A percentile compares a stretch with the other conserved stretches of the same genome.
These are phyloP conservation scores for Ariopsis seemanni DNA, from an alignment of 2,113 vertebrate species.

Conservation along the genomic window DNA sequence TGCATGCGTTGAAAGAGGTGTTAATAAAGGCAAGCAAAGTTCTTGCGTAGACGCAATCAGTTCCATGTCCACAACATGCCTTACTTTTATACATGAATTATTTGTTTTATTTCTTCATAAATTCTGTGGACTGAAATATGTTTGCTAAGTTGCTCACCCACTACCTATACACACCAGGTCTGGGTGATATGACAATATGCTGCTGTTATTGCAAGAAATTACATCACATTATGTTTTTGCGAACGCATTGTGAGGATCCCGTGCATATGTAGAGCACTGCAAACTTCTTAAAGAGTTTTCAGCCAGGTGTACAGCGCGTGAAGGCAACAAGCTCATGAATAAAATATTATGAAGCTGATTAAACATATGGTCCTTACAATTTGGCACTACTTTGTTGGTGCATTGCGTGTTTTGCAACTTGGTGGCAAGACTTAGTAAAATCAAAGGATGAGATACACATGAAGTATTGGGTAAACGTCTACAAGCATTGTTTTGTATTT, in stretches of 20 bases:
- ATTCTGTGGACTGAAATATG: slow-evolving; percentile 53
- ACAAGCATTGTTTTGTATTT: neutral
- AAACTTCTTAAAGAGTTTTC: slow-evolving; percentile 32
- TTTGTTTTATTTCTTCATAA: slow-evolving; percentile 27
- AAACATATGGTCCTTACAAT: slow-evolving; percentile 17
- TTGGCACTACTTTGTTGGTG: slow-evolving; percentile 14
- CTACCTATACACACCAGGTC: neutral
- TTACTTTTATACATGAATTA: neutral
- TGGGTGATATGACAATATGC: slow-evolving; percentile 36
- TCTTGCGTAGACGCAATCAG: neutral
- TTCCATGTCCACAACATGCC: slow-evolving; percentile 6
- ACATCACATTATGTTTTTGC: slow-evolving; percentile 35
- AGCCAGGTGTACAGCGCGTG: slow-evolving; percentile 47
- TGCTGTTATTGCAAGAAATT: slow-evolving; percentile 36
- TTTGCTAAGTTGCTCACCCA: slow-evolving; percentile 26
- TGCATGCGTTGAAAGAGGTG: neutral
- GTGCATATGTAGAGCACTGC: slow-evolving; percentile 20
- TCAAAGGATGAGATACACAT: neutral
- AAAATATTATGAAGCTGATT: slow-evolving; percentile 24
- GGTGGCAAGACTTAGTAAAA: slow-evolving; percentile 2
- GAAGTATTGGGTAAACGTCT: neutral
- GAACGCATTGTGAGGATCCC: slow-evolving; percentile 18
- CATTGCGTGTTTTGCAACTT: slow-evolving; percentile 6
- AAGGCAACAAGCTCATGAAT: slow-evolving; percentile 51
- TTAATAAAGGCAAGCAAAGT: slow-evolving; percentile 22